Conservation (phyloP, 2,888 invertebrate species). For the Pyrocoelia pectoralis region DNA sequence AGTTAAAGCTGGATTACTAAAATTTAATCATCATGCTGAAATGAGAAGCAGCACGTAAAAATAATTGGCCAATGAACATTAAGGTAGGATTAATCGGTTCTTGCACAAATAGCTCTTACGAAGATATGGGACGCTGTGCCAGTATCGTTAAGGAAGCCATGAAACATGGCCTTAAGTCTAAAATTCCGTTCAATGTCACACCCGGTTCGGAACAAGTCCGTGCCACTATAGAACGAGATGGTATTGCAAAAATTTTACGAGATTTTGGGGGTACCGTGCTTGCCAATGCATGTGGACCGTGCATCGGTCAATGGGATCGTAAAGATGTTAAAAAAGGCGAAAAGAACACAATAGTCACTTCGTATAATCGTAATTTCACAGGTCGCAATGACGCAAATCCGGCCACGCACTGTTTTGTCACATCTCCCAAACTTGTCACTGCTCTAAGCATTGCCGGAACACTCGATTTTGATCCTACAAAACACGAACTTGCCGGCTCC, state of each 20-base stretch:
- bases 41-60: conserved; percentile 85
- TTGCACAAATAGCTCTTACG: conserved; percentile 99
- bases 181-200: conserved; percentile 96
- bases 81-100: conserved; percentile 96
- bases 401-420: conserved; percentile 98
- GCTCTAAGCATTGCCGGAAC: conserved; percentile 88
- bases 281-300: conserved; percentile 99
- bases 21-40: too few relatives aligned
- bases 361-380: conserved; percentile 99
- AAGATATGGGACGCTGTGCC: conserved; percentile 98
- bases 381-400: conserved; percentile 97
- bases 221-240: conserved; percentile 98
- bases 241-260: conserved; percentile 84
- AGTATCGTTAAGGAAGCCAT: conserved; percentile 92
- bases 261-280: conserved; percentile 93
- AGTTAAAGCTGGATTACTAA: too few relatives aligned
- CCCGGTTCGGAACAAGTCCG: conserved; percentile 99
- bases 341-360: conserved; percentile 99
- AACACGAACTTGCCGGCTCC: conserved; percentile 73
- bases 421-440: conserved; percentile 96
- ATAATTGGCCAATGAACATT: conserved; percentile 94
- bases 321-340: conserved; percentile 98
- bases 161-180: conserved; percentile 91
- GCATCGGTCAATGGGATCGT: conserved; percentile 99
- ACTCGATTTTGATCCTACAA: conserved; percentile 93